Percentiles rank a stretch among this genome's conserved stretches.
Evolutionary conservation across 1,140 invertebrate species (phyloP).

Genomic region (Diorhabda carinulata): DNA sequence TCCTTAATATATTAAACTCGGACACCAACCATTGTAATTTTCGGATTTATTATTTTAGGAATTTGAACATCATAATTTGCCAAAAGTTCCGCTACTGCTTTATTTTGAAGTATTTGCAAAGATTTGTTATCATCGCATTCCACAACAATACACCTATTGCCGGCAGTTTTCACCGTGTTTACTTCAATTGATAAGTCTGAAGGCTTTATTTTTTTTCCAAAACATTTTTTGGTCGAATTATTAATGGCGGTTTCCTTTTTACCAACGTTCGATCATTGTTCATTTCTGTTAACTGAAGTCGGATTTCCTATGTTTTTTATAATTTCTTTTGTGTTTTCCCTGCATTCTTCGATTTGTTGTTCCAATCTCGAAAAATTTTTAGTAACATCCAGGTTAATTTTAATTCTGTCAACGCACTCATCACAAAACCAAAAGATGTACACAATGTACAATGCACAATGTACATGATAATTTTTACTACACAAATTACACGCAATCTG

Average conservation of each 20-base stretch:
- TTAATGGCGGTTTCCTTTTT: not conserved
- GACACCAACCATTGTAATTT: conserved; percentile 19
- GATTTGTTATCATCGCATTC: not conserved
- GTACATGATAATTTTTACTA: not conserved
- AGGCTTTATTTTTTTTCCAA: not conserved
- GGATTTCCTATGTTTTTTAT: too few species aligned
- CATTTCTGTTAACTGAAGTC: too few species aligned
- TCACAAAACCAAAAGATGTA: too few species aligned
- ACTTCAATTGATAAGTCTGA: not conserved
- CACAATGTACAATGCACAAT: too few species aligned
- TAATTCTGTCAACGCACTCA: not conserved
- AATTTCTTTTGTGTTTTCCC: too few species aligned
- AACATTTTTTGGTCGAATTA: not conserved
- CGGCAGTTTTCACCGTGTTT: not conserved
- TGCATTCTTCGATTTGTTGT: not conserved
- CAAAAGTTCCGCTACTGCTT: not conserved
- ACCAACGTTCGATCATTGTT: not conserved
- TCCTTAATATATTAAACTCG: not conserved
- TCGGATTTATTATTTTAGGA: not conserved
- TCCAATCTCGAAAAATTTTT: not conserved
- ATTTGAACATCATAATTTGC: not conserved
- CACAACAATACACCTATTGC: not conserved
- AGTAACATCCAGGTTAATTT: not conserved
- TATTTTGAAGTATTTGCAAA: not conserved
- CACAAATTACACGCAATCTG: not conserved